Percentiles rank a stretch among this genome's conserved stretches.
phyloP scores from a whole-genome alignment of 2,113 vertebrate species.

The Gobio gobio region DNA sequence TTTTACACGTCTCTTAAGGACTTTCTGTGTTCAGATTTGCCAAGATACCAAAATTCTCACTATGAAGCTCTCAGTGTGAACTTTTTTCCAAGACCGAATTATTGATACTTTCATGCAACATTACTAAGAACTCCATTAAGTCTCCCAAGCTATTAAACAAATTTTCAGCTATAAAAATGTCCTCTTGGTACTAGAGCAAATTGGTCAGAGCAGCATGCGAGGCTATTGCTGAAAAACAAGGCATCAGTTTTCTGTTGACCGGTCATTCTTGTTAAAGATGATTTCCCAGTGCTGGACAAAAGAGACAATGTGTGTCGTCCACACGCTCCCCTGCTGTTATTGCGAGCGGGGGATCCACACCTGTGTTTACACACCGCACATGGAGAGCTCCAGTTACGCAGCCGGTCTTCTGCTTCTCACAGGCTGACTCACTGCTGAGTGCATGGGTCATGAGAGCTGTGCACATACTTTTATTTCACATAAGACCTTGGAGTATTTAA shows the following conservation, averaged over 20 bases:
- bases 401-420: neutral
- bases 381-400: conserved; percentile 22
- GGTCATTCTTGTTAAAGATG: conserved; percentile 18
- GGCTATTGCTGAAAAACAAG: neutral
- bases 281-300: conserved; percentile 5
- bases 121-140: neutral
- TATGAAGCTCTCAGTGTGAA: neutral
- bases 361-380: conserved; percentile 51
- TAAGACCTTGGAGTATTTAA: neutral
- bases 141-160: neutral
- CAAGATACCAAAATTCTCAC: neutral
- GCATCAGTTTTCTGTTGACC: conserved; percentile 21
- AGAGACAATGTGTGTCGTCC: conserved; percentile 4
- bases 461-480: conserved; percentile 6
- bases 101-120: neutral
- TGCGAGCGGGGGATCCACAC: conserved; percentile 29
- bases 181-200: neutral
- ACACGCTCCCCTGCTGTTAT: conserved; percentile 35
- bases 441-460: conserved; percentile 1
- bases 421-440: conserved; percentile 30
- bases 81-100: neutral
- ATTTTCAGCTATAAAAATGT: neutral
- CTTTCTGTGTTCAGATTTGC: neutral
- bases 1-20: neutral
- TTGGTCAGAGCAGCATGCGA: neutral